Percentiles rank a stretch among this genome's conserved stretches.
phyloP scores from a whole-genome alignment of 2,113 vertebrate species.

The Bungarus multicinctus region DNA sequence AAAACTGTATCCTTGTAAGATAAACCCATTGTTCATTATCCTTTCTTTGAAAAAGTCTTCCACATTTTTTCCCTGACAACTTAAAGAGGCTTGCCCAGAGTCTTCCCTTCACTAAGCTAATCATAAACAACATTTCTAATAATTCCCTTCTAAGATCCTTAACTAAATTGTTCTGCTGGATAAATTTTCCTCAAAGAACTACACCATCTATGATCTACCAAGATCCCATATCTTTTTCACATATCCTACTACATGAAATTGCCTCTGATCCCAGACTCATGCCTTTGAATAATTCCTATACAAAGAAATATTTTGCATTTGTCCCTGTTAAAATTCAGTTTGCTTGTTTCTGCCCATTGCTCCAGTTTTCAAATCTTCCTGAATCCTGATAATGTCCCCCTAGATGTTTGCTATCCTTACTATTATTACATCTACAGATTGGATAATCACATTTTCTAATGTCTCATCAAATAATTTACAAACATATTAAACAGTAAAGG shows the following conservation, averaged over 20 bases:
- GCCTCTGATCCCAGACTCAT: background rate
- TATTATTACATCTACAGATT: background rate
- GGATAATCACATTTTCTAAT: background rate
- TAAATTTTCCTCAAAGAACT: background rate
- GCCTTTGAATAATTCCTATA: background rate
- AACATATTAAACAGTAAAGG: background rate
- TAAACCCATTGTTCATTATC: background rate
- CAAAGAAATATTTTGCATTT: background rate
- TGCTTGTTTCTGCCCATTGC: background rate
- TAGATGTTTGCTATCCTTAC: background rate
- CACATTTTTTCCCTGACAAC: background rate
- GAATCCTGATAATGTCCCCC: background rate
- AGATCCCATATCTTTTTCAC: background rate
- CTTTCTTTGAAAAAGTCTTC: background rate
- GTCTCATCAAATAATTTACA: background rate
- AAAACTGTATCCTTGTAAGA: background rate
- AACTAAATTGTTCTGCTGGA: background rate
- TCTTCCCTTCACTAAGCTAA: background rate
- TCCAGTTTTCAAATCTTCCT: background rate
- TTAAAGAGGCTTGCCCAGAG: background rate
- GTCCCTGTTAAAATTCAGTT: background rate
- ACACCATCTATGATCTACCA: background rate
- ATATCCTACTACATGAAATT: background rate
- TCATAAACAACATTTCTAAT: background rate
- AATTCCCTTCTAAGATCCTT: background rate